These are phyloP conservation scores for Tinea trinotella DNA, from an alignment of 2,888 invertebrate genomes.

Conservation along the genomic window DNA sequence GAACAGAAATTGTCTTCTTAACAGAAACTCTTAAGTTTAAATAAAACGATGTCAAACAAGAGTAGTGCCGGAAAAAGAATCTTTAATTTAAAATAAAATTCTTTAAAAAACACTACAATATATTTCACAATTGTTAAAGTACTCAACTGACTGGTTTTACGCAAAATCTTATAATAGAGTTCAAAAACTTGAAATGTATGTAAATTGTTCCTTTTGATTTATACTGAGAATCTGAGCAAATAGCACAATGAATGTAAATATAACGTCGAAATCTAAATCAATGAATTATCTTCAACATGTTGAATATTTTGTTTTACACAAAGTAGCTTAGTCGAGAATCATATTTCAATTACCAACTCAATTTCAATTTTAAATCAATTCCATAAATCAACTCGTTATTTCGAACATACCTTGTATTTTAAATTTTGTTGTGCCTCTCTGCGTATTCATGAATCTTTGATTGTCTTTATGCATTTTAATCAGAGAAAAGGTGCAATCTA, in stretches of 20 bases:
- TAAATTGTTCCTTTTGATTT: constrained; percentile 18
- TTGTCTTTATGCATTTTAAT: not conserved
- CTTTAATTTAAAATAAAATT: not conserved
- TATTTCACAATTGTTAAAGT: not conserved
- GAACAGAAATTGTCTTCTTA: not conserved
- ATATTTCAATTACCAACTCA: not conserved
- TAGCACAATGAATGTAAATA: constrained; percentile 14
- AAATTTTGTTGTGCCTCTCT: not conserved
- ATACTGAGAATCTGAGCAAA: constrained; percentile 14
- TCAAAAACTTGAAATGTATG: constrained; percentile 10
- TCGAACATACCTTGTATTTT: not conserved
- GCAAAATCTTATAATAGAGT: constrained; percentile 15
- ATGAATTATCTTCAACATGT: constrained; percentile 3
- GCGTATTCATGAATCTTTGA: not conserved
- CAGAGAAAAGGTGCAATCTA: no score
- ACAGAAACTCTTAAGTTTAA: not conserved
- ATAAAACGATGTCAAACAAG: no score
- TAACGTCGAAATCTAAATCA: not conserved
- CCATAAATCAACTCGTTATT: not conserved
- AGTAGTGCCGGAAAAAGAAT: no score
- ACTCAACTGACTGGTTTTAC: constrained; percentile 8
- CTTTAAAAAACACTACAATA: not conserved
- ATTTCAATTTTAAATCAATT: not conserved
- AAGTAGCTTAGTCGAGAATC: not conserved
- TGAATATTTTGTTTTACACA: not conserved